Evolutionary conservation across 2,888 invertebrate species (phyloP), one percentile per base, ranked within the genome.

Genomic region (Taphrorychus bicolor): DNA sequence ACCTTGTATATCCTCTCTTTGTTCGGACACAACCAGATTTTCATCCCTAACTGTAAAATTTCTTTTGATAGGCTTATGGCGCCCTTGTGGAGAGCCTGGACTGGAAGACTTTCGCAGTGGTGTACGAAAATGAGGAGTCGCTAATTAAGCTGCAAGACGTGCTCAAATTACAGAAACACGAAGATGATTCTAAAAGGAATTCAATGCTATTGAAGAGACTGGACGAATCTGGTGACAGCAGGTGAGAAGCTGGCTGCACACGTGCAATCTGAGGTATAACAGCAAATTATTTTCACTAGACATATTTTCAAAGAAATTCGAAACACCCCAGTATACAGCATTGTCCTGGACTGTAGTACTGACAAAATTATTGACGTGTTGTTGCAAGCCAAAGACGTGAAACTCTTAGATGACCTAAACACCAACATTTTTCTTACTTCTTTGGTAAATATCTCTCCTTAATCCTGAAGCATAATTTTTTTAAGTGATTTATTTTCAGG

Each of bases 41-140:
- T n/a, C n/a, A n/a, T n/a, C n/a, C n/a, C n/a, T n/a, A n/a, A n/a
- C n/a, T n/a, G n/a, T 32, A 16, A 5, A 32, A 32, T 3, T 23
- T 24, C 40, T 3, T 24, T n/a, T 23, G 5, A 19, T 23, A 70
- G 68, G 91, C 89, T 0, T 86, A 88, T 67, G 87, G 88, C 1
- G 87, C 88, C 32, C 84, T 92, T 9, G 86, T 93, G 1, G 84
- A 86, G 65, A 85, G 87, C 61, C 87, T 91, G 83, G 84, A 88
- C 66, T 95, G 94, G 94, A 87, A 87, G 60, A 87, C 86, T 69
- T 94, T 92, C 77, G 90, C 92, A 2, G 86, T 93, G 53, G 82
- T 95, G n/a, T 95, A 94, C 76, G 92, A 95, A 78, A 86, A 87
- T 59, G 86, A 91, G 68, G 89, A 90, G 65, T 91, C 93, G 77